Evolutionary conservation across 2,113 vertebrate genomes (phyloP), one percentile per base, ranked within the genome.

Genomic region (Toxotes chatareus): DNA sequence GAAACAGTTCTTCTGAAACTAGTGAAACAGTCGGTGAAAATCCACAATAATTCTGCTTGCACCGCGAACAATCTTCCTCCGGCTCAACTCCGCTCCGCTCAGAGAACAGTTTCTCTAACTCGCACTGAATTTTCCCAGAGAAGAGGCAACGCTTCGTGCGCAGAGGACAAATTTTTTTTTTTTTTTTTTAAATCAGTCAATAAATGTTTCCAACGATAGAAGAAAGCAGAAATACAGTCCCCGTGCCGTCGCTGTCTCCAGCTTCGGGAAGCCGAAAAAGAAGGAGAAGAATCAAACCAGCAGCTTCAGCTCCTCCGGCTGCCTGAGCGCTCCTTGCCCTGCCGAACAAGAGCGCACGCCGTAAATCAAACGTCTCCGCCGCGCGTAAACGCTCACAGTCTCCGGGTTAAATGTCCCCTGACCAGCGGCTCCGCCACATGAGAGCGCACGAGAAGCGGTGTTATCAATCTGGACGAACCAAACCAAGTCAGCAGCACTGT

Each of bases 81-180:
- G 32, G 21, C n/a, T 75, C 64, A 81, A 66, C 76, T 85, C 74
- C 68, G 70, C 86, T 17, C 68, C 4, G 74, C 65, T 44, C 65
- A 7, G 71, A 13, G 1, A 79, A 76, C 83, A 68, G 5, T 88
- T 87, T 75, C 65, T 75, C 60, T 72, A 86, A 89, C 69, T 90
- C 75, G 68, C 36, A 13, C 0, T 44, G 6, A 59, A 80, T 67
- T 59, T 27, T 64, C 77, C 80, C 60, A 47, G 27, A 60, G 40
- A 84, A 23, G 53, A 77, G 53, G 51, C 60, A 51, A 16, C 19
- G 42, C 17, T 51, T 61, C 36, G 69, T 36, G 9, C 64, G 47
- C 32, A 34, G 40, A 16, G 56, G 11, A 21, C 0, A 6, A 68
- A n/a, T n/a, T n/a, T n/a, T n/a, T n/a, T n/a, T n/a, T n/a, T n/a